Conservation (phyloP, 2,888 invertebrate species). For the Rutpela maculata region DNA sequence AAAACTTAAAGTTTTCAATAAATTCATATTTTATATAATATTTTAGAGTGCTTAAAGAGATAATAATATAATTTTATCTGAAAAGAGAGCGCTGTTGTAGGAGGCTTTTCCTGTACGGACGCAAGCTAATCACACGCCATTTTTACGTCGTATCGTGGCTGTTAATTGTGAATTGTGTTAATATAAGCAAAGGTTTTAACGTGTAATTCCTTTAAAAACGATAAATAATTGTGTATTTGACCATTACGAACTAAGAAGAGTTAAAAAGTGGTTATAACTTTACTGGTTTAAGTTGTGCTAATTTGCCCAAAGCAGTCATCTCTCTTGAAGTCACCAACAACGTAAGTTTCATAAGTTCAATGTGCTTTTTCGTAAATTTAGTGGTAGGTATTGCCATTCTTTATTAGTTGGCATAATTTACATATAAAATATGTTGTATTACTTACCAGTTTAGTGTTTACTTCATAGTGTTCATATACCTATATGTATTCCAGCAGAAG, state of each 20-base stretch:
- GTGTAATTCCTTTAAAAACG: background rate
- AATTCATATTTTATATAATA: slow-evolving; percentile 1
- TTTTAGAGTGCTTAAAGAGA: background rate
- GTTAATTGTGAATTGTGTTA: slow-evolving; percentile 15
- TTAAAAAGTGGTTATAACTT: background rate
- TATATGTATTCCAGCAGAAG: background rate
- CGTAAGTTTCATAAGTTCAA: slow-evolving; percentile 15
- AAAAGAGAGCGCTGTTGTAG: slow-evolving; percentile 40
- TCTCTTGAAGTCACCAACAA: slow-evolving; percentile 13
- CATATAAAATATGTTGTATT: background rate
- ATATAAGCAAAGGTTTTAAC: background rate
- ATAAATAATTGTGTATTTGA: slow-evolving; percentile 1
- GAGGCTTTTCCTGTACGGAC: slow-evolving; percentile 20
- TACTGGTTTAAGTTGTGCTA: slow-evolving; percentile 14
- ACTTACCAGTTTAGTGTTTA: background rate
- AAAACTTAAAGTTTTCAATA: background rate
- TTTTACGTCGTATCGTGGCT: slow-evolving; percentile 33
- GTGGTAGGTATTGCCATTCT: background rate
- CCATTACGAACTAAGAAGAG: background rate
- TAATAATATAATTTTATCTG: slow-evolving; percentile 8
- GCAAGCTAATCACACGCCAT: slow-evolving; percentile 39
- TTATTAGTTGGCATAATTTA: background rate
- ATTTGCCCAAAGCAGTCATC: slow-evolving; percentile 5
- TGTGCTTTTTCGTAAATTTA: background rate
- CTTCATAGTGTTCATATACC: background rate